These are phyloP conservation scores for Hippoglossus stenolepis DNA, from an alignment of 2,113 vertebrate genomes.

Conservation along the genomic window DNA sequence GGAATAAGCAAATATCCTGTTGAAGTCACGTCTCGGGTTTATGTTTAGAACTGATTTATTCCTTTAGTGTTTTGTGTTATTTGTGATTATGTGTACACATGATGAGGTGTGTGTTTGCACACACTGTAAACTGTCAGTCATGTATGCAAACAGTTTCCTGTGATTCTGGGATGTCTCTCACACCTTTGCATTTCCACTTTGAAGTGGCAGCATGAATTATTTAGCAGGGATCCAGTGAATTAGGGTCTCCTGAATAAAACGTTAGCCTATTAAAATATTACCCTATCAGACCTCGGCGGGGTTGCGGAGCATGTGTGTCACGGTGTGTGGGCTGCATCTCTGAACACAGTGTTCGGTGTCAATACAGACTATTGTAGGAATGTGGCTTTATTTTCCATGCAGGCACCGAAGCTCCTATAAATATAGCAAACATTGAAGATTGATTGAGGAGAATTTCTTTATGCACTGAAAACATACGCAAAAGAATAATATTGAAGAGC, in stretches of 20 bases:
- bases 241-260: not conserved
- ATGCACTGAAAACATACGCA: not conserved
- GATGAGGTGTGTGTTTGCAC: not conserved
- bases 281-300: not conserved
- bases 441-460: not conserved
- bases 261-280: not conserved
- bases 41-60: too few species aligned
- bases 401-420: not conserved
- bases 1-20: not conserved
- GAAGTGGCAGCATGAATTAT: slow-evolving; percentile 14
- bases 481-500: not conserved
- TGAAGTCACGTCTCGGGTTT: not conserved
- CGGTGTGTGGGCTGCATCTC: not conserved
- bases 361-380: not conserved
- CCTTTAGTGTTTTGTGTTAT: not conserved
- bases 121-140: not conserved
- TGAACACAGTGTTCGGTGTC: not conserved
- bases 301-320: not conserved
- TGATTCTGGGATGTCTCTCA: not conserved
- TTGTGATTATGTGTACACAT: not conserved
- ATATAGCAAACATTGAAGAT: not conserved
- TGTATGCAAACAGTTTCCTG: not conserved
- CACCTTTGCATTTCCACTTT: not conserved
- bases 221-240: not conserved
- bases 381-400: too few species aligned